Base-by-base conservation (phyloP, 2,888 invertebrate species). In the Eupeodes latifasciatus region DNA sequence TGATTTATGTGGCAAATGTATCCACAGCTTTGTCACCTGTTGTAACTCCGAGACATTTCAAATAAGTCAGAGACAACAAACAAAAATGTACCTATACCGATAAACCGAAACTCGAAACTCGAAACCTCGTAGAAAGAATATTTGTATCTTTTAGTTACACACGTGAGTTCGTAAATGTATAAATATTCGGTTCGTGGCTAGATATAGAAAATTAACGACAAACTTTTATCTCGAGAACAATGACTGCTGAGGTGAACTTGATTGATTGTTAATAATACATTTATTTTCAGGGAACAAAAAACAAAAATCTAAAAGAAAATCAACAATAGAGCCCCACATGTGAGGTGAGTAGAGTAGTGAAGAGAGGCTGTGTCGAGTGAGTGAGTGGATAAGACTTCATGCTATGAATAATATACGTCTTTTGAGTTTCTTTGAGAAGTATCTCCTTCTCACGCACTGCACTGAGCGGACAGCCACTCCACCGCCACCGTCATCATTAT, bases 181-280 rank as follows among this genome's bases (percentile, higher is more conserved):
- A 34, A n/a, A n/a, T 67, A 36, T 61, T 27, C 27, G 27, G 34
- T 62, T 34, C 36, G 10, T 19, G 34, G 34, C 44, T 64, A 47
- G 66, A 79, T 87, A 84, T 85, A 71, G 81, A 78, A 85, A 88
- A 88, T 81, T 81, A 88, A 85, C 88, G 88, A 88, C 88, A 85
- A 85, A 88, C 84, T 85, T 88, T 85, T 88, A 78, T 84, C 78
- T 78, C 16, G 74, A 66, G 81, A 88, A 88, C 85, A 88, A 88
- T 88, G 79, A 85, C 77, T 71, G 53, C 44, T 72, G 81, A 81
- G 88, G 81, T 85, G 88, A 88, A 85, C 88, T 88, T 88, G 88
- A 88, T 88, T 88, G 88, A 88, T 88, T 85, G 88, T 81, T 85
- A 85, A 88, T 88, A 84, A 85, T 88, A 74, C 85, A 81, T 87